Conservation (phyloP, 2,797 vertebrate genomes). For the Phoebastria nigripes region DNA sequence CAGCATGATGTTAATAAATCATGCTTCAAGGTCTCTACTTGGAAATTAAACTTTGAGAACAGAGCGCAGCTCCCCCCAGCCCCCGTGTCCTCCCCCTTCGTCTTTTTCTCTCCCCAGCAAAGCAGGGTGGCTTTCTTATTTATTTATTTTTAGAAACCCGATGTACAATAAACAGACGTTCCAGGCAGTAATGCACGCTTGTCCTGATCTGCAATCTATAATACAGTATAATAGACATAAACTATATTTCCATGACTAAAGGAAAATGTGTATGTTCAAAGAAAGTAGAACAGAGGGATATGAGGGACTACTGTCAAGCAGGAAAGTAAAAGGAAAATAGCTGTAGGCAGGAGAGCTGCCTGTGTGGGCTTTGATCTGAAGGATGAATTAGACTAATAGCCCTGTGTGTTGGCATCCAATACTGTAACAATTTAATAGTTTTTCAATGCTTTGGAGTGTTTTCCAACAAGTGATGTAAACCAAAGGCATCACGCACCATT, state of each 20-base stretch:
- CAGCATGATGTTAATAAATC: constrained; percentile 28
- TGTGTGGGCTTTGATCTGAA: constrained; percentile 86
- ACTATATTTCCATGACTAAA: constrained; percentile 90
- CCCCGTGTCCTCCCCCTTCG: neutral
- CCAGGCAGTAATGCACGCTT: constrained; percentile 75
- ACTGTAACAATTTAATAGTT: constrained; percentile 71
- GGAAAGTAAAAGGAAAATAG: constrained; percentile 84
- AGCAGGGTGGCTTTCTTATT: neutral
- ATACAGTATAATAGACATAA: constrained; percentile 84
- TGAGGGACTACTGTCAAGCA: constrained; percentile 80
- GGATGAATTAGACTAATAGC: constrained; percentile 76
- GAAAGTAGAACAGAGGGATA: constrained; percentile 78
- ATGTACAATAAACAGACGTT: constrained; percentile 68
- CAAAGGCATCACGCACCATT: constrained; percentile 21
- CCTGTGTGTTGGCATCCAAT: constrained; percentile 62
- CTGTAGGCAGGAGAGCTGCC: constrained; percentile 78
- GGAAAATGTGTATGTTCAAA: constrained; percentile 84
- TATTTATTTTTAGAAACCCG: constrained; percentile 35
- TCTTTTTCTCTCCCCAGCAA: neutral
- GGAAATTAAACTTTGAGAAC: constrained; percentile 46
- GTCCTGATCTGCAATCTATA: constrained; percentile 85
- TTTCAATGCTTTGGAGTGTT: constrained; percentile 68
- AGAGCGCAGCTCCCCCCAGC: neutral
- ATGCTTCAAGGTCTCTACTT: constrained; percentile 6
- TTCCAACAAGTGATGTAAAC: constrained; percentile 65